phyloP scores from a whole-genome alignment of 2,888 invertebrate species.

The Margaritifera margaritifera region DNA sequence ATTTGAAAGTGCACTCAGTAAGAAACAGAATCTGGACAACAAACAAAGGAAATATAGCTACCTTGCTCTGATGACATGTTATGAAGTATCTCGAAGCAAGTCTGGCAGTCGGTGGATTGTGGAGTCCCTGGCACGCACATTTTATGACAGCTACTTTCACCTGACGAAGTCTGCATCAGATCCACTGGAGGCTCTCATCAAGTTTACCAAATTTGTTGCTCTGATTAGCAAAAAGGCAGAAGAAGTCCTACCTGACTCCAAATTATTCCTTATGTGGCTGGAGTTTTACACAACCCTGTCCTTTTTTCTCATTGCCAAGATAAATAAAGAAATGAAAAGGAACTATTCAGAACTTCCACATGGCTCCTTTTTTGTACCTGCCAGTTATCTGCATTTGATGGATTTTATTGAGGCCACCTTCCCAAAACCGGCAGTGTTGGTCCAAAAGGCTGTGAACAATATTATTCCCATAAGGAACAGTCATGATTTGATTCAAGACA shows the following conservation, averaged over 20 bases:
- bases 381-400: conserved; percentile 20
- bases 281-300: conserved; percentile 34
- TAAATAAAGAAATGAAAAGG: background rate
- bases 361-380: conserved; percentile 21
- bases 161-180: conserved; percentile 15
- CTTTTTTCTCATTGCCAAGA: conserved; percentile 28
- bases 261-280: conserved; percentile 38
- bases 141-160: conserved; percentile 21
- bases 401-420: conserved; percentile 24
- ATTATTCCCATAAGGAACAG: background rate
- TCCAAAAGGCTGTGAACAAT: no score
- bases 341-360: background rate
- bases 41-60: background rate
- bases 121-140: conserved; percentile 16
- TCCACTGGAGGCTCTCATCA: conserved; percentile 33
- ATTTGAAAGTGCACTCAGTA: no score
- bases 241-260: conserved; percentile 29
- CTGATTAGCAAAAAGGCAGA: conserved; percentile 10
- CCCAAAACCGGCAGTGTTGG: background rate
- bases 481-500: conserved; percentile 6
- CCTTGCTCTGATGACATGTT: conserved; percentile 14
- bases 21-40: no score
- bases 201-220: conserved; percentile 39
- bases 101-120: conserved; percentile 1
- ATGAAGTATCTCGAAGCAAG: background rate